Evolutionary conservation across 2,888 invertebrate species (phyloP).

Genomic region (Xiphydria camelus): DNA sequence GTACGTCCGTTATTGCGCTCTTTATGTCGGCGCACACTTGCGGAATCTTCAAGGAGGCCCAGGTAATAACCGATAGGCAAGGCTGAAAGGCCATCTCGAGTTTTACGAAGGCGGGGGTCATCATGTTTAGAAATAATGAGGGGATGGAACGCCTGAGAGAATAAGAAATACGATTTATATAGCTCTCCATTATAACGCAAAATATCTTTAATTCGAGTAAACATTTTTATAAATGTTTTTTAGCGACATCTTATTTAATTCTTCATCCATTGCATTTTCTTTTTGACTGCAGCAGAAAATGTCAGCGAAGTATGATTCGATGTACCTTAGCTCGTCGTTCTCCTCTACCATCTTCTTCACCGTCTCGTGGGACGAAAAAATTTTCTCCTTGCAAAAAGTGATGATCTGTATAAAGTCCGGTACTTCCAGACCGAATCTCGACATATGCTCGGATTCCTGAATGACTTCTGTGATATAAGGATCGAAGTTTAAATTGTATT

Average conservation of each 20-base stretch:
- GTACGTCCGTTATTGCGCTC: slow-evolving; percentile 64
- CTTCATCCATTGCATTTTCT: not conserved
- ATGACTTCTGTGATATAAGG: slow-evolving; percentile 73
- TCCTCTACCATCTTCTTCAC: slow-evolving; percentile 67
- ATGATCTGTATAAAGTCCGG: slow-evolving; percentile 78
- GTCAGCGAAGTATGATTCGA: slow-evolving; percentile 4
- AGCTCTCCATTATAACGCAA: too few species aligned
- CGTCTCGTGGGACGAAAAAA: slow-evolving; percentile 66
- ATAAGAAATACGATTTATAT: not conserved
- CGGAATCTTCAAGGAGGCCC: slow-evolving; percentile 78
- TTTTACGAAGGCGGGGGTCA: slow-evolving; percentile 69
- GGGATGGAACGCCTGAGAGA: slow-evolving; percentile 61
- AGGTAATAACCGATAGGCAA: slow-evolving; percentile 76
- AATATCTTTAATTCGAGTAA: too few species aligned
- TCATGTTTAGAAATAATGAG: slow-evolving; percentile 69
- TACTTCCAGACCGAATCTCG: slow-evolving; percentile 73
- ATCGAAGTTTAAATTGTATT: slow-evolving; percentile 75
- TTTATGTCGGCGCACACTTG: slow-evolving; percentile 66
- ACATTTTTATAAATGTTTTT: not conserved
- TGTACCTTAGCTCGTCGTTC: slow-evolving; percentile 60
- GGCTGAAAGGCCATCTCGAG: slow-evolving; percentile 75
- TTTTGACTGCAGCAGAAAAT: not conserved
- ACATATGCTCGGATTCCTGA: slow-evolving; percentile 80
- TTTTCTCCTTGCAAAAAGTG: slow-evolving; percentile 72
- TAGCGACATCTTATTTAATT: not conserved